A percentile compares a stretch with the other conserved stretches of the same genome.
Evolutionary conservation across 1,140 invertebrate genomes (phyloP).

Genomic region (Drosophila melanogaster): Release_6_plus_ISO1_MT NT_033779.5:20442001-20442500

Average conservation of each 20-base stretch:
- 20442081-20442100: conserved; percentile 77
- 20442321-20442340: conserved; percentile 74
- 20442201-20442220: conserved; percentile 80
- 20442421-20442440: conserved; percentile 61
- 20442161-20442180: conserved; percentile 80
- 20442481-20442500: conserved; percentile 39
- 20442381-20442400: conserved; percentile 70
- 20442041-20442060: conserved; percentile 53
- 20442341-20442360: conserved; percentile 23
- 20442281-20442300: conserved; percentile 74
- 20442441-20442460: conserved; percentile 52
- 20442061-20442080: conserved; percentile 57
- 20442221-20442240: conserved; percentile 83
- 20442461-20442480: conserved; percentile 19
- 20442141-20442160: conserved; percentile 80
- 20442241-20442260: conserved; percentile 80
- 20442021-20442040: conserved; percentile 21
- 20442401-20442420: conserved; percentile 71
- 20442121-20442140: conserved; percentile 71
- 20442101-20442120: conserved; percentile 82
- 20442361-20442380: conserved; percentile 54
- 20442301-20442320: conserved; percentile 84
- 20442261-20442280: conserved; percentile 57
- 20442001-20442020: conserved; percentile 54
- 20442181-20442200: conserved; percentile 50